Base-by-base conservation (phyloP, 2,888 invertebrate species). In the Cheilosia variabilis region DNA sequence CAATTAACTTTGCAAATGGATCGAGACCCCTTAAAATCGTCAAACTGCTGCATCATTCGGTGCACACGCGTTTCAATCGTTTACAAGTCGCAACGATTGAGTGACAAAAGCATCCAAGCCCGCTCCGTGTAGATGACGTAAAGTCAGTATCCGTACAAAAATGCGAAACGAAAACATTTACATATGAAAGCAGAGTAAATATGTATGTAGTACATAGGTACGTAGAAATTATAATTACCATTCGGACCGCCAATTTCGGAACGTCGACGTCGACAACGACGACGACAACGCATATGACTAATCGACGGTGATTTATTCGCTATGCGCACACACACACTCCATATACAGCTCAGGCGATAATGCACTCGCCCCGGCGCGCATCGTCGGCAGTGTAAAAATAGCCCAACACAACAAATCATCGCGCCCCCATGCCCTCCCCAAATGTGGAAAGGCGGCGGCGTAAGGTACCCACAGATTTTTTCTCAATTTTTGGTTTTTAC, bases 291-390 rank as follows among this genome's bases (percentile, higher is more conserved):
- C 45, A 62, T 76, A 81, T 86, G 73, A 78, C 66, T 81, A 81
- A 86, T 86, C 68, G 77, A 66, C 71, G 66, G 76, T 86, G 86
- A 86, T 86, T 86, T 86, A 86, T 72, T 86, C 76, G 71, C 69
- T 76, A 63, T 63, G 76, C 76, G 60, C 71, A 1, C 15, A 41
- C 24, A 24, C 9, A 17, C 47, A 47, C 19, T 45, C 17, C 3
- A 45, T 17, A 37, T 75, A 50, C 78, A 76, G 34, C 62, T 71
- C 66, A 62, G 80, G 50, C 66, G 76, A 80, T 76, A 80, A 86
- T 80, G 76, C 69, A 80, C 71, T 80, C 72, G 41, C 27, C 41
- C 17, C 45, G 55, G 22, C 71, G 72, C 72, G 57, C 81, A 81
- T 57, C 77, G 69, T 43, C 63, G 66, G 50, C 53, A 55, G 71